These are phyloP conservation scores for Eupsittula cactorum DNA, from an alignment of 2,113 vertebrate genomes.

Conservation along the genomic window DNA sequence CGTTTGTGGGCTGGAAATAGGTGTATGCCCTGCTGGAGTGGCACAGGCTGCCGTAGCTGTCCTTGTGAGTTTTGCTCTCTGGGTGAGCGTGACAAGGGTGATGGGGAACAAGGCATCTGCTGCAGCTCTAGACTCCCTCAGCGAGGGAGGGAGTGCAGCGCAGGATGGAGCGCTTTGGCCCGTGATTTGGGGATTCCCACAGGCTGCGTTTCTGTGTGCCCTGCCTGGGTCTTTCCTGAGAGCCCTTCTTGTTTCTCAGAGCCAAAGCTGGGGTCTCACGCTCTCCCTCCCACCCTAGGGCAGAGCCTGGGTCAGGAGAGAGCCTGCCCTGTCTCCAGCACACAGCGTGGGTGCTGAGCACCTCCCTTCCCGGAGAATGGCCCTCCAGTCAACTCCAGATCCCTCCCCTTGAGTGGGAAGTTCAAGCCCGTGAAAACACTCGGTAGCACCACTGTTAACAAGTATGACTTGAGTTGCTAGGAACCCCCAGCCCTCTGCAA, in stretches of 20 bases:
- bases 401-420: background rate
- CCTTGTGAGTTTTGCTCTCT: background rate
- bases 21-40: background rate
- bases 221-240: rapidly evolving
- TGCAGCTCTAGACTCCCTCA: constrained; percentile 14
- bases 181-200: background rate
- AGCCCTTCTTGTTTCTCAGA: background rate
- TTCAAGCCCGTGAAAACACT: background rate
- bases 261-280: background rate
- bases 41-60: background rate
- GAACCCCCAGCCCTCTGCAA: background rate
- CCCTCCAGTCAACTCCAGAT: background rate
- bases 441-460: background rate
- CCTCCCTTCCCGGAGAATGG: background rate
- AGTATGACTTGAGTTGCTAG: background rate
- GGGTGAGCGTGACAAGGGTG: background rate
- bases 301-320: background rate
- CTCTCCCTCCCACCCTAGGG: background rate
- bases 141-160: background rate
- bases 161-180: background rate
- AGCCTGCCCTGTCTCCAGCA: background rate
- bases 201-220: background rate
- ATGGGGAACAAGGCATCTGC: background rate
- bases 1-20: background rate
- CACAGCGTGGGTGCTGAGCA: background rate